phyloP scores from a whole-genome alignment of 2,797 vertebrate species.

The Muscicapa striata region DNA sequence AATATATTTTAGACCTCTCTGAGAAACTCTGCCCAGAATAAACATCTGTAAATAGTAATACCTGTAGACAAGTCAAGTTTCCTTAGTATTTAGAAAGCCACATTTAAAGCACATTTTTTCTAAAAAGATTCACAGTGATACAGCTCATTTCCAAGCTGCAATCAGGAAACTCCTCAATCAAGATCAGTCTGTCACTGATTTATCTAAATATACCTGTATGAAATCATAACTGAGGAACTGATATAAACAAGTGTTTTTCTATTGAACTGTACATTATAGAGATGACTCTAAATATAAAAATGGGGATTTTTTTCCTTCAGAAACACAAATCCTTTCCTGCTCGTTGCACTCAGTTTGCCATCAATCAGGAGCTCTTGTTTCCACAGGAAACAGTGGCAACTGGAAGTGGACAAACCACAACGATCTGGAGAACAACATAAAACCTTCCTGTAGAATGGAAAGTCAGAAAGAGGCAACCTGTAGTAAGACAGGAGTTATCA shows the following conservation, averaged over 20 bases:
- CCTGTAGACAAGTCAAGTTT: not conserved
- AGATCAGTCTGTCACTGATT: not conserved
- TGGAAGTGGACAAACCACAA: not conserved
- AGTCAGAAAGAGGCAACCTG: constrained; percentile 21
- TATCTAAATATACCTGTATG: not conserved
- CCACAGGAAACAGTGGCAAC: constrained; percentile 56
- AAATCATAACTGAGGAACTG: not conserved
- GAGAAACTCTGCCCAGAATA: not conserved
- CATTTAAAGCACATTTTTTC: not conserved
- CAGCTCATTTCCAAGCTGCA: not conserved
- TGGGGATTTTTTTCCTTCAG: not conserved
- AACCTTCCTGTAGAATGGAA: constrained; percentile 10
- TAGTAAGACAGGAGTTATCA: constrained; percentile 29
- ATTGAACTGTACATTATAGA: not conserved
- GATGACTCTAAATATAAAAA: not conserved
- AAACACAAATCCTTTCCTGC: not conserved
- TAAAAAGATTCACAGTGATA: not conserved
- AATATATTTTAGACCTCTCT: not conserved
- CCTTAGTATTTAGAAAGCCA: not conserved
- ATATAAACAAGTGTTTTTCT: not conserved
- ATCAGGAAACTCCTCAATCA: not conserved
- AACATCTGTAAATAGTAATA: not conserved
- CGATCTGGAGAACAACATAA: not conserved
- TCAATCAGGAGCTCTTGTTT: constrained; percentile 23
- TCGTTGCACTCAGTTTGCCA: not conserved